Conservation (phyloP, 2,888 invertebrate genomes). For the Pseudococcus viburni region DNA sequence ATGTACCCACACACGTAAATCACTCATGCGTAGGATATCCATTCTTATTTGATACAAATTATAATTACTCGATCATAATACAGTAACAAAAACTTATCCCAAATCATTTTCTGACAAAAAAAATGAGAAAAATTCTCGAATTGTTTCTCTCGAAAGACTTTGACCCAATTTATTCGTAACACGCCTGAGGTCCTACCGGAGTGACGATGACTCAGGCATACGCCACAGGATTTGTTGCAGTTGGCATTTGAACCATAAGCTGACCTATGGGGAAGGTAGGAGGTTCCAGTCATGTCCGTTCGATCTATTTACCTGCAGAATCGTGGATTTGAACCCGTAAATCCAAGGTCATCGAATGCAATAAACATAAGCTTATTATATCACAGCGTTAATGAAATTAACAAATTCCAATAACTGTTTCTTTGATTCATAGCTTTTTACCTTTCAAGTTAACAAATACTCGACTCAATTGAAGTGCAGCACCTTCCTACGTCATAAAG, state of each 20-base stretch:
- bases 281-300: background rate
- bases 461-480: background rate
- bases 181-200: background rate
- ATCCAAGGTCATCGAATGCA: background rate
- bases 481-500: background rate
- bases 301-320: background rate
- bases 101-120: background rate
- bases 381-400: no score
- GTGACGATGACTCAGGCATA: background rate
- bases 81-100: background rate
- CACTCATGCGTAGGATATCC: background rate
- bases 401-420: background rate
- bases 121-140: background rate
- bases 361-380: no score
- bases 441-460: background rate
- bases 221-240: background rate
- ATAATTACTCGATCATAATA: no score
- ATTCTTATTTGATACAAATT: no score
- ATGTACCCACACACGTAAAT: background rate
- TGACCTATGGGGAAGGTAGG: background rate
- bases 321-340: background rate
- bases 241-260: background rate
- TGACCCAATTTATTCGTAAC: background rate
- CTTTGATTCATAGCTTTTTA: background rate
- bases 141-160: background rate